These are phyloP conservation scores for Drosophila fuyamai DNA, from an alignment of 1,140 invertebrate species.

Conservation along the genomic window DNA sequence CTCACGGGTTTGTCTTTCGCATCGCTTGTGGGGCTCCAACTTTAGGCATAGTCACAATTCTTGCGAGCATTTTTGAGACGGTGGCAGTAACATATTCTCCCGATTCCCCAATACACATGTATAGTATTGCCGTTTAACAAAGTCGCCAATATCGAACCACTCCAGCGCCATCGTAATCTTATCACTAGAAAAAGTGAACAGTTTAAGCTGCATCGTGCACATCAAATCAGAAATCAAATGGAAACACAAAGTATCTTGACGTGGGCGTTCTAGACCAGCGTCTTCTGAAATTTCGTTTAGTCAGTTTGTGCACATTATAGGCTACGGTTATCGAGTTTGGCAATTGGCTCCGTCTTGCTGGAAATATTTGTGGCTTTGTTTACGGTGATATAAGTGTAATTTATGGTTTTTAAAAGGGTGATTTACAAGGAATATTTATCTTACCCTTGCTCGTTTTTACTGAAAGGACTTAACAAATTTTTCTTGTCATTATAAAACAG, in stretches of 20 bases:
- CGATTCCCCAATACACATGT: constrained; percentile 34
- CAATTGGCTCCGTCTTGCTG: not conserved
- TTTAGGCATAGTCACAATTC: constrained; percentile 9
- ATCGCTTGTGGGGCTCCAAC: constrained; percentile 16
- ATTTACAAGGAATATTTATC: constrained; percentile 2
- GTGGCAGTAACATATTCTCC: not conserved
- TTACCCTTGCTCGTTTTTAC: not conserved
- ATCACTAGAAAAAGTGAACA: constrained; percentile 68
- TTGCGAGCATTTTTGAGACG: not conserved
- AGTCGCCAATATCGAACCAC: constrained; percentile 27
- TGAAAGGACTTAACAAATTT: not conserved
- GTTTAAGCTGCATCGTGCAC: constrained; percentile 77
- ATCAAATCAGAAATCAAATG: constrained; percentile 58
- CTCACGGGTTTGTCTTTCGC: constrained; percentile 3
- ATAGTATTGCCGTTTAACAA: constrained; percentile 55
- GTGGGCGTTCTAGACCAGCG: constrained; percentile 30
- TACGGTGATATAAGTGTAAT: constrained; percentile 11
- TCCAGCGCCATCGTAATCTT: constrained; percentile 52
- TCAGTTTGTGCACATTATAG: constrained; percentile 47
- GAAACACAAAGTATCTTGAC: constrained; percentile 38
- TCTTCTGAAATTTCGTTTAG: constrained; percentile 48
- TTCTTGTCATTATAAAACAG: too few relatives aligned
- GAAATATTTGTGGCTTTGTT: constrained; percentile 6
- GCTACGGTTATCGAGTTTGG: constrained; percentile 43
- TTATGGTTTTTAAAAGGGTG: not conserved